Base-by-base conservation (phyloP, 1,140 invertebrate genomes). In the Pygmarrhopalites habei region DNA sequence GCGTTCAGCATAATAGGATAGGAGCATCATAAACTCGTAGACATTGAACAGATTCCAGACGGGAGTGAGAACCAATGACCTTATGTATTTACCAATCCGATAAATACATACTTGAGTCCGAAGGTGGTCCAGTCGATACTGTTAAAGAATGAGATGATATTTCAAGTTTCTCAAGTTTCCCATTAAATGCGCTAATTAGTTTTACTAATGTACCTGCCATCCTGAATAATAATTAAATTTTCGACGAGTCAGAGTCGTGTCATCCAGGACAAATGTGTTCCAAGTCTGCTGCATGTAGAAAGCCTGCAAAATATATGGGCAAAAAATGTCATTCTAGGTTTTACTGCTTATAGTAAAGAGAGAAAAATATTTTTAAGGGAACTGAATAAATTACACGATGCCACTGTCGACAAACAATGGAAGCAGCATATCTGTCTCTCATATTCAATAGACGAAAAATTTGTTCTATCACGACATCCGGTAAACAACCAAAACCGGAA, bases 151-250 rank as follows among this genome's bases (percentile, higher is more conserved):
- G 25, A 53, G 47, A 15, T 26, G 30, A 32, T 32, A 30, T 43
- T 58, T 35, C 4, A 2, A 65, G 10, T 17, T 49, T 23, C 19
- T 26, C 63, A 29, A 60, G 28, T 41, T 19, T 17, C 58, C 7
- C 17, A 2, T 21, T n/a, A 19, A 64, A 44, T 66, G 15, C n/a
- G 15, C 15, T 52, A 30, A 7, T 28, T 52, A 30, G 29, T 41
- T 26, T 32, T 29, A 35, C 26, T 7, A 46, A 52, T 60, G 41
- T 74, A 82, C 81, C 75, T 87, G 85, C 83, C 88, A 90, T 12
- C 89, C 89, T 58, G 85, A 85, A 74, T 90, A 90, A 69, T 89
- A 88, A 74, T 90, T 89, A 72, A 83, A 90, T 72, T 84, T 84
- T 3, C 85, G 78, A 58, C 86, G 79, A 0, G 87, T 89, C 2